These are phyloP conservation scores for Epizoanthus rinbou DNA, from an alignment of 92 coral and sea anemone genomes.

Conservation along the genomic window DNA sequence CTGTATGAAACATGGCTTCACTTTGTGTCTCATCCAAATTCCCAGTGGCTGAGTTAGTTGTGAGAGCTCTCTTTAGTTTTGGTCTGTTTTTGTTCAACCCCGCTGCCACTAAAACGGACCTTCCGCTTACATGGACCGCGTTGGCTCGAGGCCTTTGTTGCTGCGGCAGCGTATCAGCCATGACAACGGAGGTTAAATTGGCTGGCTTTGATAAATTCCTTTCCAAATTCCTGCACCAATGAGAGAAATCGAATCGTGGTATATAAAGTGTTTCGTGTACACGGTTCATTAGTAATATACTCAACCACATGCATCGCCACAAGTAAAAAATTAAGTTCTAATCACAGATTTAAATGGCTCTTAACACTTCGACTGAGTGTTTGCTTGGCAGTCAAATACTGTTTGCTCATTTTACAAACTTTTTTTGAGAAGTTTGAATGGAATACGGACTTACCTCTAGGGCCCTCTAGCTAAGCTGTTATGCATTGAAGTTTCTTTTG, in stretches of 20 bases:
- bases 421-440: background rate
- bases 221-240: background rate
- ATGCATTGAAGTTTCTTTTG: too few species aligned
- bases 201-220: background rate
- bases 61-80: conserved; percentile 19
- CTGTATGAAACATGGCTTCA: background rate
- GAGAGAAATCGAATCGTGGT: background rate
- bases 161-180: conserved; percentile 26
- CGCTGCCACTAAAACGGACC: background rate
- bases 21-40: background rate
- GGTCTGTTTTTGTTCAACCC: conserved; percentile 12
- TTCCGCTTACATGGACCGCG: background rate
- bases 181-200: background rate
- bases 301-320: background rate
- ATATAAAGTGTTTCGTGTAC: background rate
- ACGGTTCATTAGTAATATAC: background rate
- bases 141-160: conserved; percentile 22
- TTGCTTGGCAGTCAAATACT: background rate
- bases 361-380: conserved; percentile 8
- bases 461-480: too few species aligned
- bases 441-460: too few species aligned
- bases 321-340: background rate
- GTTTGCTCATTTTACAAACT: background rate
- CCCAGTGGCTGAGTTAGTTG: conserved; percentile 11
- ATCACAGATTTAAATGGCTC: background rate